Conservation (phyloP, 2,888 invertebrate genomes). For the Antheraea yamamai region DNA sequence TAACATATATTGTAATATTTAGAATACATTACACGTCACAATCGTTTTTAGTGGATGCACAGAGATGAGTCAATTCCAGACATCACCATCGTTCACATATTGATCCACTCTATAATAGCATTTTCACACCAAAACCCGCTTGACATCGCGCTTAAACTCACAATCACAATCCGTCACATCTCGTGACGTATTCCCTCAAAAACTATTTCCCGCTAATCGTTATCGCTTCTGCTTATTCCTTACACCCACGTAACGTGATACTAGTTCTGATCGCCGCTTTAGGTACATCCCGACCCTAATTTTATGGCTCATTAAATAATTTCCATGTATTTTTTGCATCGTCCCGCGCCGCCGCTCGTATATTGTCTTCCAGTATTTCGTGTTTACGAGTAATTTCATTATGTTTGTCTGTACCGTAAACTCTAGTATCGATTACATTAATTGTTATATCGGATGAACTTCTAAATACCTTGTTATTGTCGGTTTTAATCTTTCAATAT, state of each 20-base stretch:
- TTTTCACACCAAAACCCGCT: no score
- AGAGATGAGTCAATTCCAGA: no score
- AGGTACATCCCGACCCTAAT: constrained; percentile 70
- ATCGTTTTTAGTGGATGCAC: no score
- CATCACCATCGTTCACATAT: no score
- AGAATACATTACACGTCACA: no score
- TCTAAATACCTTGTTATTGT: constrained; percentile 18
- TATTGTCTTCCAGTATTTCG: constrained; percentile 43
- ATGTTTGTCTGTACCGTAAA: constrained; percentile 58
- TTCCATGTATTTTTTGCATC: constrained; percentile 69
- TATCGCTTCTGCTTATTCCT: constrained; percentile 28
- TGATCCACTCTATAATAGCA: no score
- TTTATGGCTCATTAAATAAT: constrained; percentile 75
- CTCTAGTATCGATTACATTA: constrained; percentile 58
- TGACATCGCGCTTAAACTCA: no score
- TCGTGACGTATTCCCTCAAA: neutral
- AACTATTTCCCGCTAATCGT: neutral
- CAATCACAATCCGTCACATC: no score
- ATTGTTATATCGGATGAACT: constrained; percentile 32
- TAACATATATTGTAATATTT: no score
- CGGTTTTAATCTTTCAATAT: constrained; percentile 11
- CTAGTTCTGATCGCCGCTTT: constrained; percentile 45
- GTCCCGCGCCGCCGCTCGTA: constrained; percentile 40
- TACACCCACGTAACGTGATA: constrained; percentile 57
- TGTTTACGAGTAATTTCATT: constrained; percentile 45